phyloP scores from a whole-genome alignment of 2,113 vertebrate species.

The Sphyrna mokarran region DNA sequence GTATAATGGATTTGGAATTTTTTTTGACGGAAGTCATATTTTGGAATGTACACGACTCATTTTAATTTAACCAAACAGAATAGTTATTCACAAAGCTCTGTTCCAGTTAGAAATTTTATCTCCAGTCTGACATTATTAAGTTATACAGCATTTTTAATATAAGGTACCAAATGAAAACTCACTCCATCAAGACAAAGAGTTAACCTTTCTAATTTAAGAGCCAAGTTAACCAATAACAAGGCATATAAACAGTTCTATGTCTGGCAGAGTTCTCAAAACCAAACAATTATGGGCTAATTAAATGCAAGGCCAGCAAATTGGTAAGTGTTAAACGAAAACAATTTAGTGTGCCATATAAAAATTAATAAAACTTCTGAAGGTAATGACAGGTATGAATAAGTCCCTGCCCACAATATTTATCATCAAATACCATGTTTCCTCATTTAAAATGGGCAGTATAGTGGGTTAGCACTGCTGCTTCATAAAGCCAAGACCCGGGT shows the following conservation, averaged over 20 bases:
- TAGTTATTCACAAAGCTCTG: background rate
- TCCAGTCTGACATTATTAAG: background rate
- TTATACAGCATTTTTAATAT: background rate
- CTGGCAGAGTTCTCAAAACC: background rate
- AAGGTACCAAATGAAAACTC: slow-evolving; percentile 4
- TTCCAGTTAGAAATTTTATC: background rate
- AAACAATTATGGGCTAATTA: slow-evolving; percentile 4
- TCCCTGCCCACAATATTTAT: background rate
- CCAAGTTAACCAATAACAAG: background rate
- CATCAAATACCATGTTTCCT: background rate
- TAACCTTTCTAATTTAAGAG: background rate
- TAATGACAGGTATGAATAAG: background rate
- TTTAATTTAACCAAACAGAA: background rate
- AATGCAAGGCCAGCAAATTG: background rate
- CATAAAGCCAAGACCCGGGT: too few relatives aligned
- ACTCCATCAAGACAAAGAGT: background rate
- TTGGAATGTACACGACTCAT: background rate
- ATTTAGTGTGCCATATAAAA: background rate
- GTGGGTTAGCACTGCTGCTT: too few relatives aligned
- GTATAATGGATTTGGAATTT: background rate
- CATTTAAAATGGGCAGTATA: background rate
- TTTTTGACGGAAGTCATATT: background rate
- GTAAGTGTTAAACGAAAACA: background rate
- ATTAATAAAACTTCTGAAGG: slow-evolving; percentile 3
- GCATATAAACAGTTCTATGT: background rate